Evolutionary conservation across 2,113 vertebrate genomes (phyloP), one percentile per base, ranked within the genome.

Genomic region (Stegostoma tigrinum): DNA sequence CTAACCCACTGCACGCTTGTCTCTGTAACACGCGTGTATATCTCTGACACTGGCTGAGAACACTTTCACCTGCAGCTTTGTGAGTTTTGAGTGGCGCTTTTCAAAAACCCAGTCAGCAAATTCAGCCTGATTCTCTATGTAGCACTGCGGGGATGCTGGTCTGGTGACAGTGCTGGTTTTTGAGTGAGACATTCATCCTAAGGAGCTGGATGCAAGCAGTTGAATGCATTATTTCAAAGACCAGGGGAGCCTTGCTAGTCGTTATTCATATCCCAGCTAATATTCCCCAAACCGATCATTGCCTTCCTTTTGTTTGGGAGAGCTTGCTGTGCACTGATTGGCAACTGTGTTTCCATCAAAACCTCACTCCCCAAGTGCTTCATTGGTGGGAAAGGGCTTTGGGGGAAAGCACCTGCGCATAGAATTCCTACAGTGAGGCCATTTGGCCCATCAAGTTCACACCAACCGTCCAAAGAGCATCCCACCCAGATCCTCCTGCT

Each of bases 1-100:
- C n/a, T 23, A 30, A 96, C 48, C 78, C 70, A 68, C 95, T 75
- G 52, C 38, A 2, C 15, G 21, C 24, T 21, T 23, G 30, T 66
- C 66, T 75, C 72, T 0, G 0, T 15, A 83, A 52, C 0, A 0
- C 7, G 4, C 6, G 15, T 83, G 80, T 21, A 42, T 5, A 23
- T 42, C n/a, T 42, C 80, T 42, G n/a, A 38, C n/a, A 38, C 3
- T n/a, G 0, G 78, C 38, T 17, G 38, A 3, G 14, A 83, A 17
- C 38, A 83, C 19, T 19, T 42, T 42, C 17, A 83, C 38, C n/a
- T 7, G 15, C 38, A 42, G n/a, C 78, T 17, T 83, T 83, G 78
- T 83, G n/a, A n/a, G n/a, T 38, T 42, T 42, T 38, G n/a, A 5
- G 0, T 38, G 3, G 15, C 78, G 5, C 78, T 42, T 3, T 42